Base-by-base conservation (phyloP, 2,113 vertebrate species). In the Boulengeromyrus knoepffleri region DNA sequence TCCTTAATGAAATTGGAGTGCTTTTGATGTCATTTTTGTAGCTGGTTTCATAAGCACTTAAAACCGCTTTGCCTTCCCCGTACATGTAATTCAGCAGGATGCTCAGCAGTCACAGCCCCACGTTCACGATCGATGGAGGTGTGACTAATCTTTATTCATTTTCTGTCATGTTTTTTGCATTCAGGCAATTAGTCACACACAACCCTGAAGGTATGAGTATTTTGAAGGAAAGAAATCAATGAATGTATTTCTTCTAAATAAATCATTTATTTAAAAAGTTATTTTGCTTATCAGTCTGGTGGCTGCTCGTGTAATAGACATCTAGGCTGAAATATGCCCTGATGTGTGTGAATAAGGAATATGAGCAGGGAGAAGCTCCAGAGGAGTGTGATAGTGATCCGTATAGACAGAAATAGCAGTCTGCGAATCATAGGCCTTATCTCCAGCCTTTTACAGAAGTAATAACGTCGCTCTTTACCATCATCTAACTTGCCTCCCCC, bases 131-230 rank as follows among this genome's bases (percentile, higher is more conserved):
- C n/a, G 19, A 56, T 49, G 45, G 46, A 15, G 86, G 10, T 39
- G 31, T 87, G n/a, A 42, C 15, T 88, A n/a, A 88, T 56, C 52
- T 88, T 24, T 53, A 46, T 88, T 45, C 17, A 88, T 58, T 88
- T 88, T 88, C 36, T 46, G 87, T 45, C 39, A 24, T 66, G 87
- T 88, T n/a, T 88, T 45, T 88, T 50, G 36, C 36, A 88, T 88
- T 88, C 53, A 24, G 87, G 31, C 42, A 15, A 88, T 66, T 88
- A 66, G 52, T 88, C 53, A 62, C 86, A 31, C 56, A 24, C 19
- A 10, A 52, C 49, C 46, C 50, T 56, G 49, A 31, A 87, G 56
- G 56, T 24, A 45, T 21, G 21, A 39, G 21, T 66, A 66, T 62
- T 39, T 88, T 62, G 56, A 49, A 6, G 27, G 24, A 87, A 42